phyloP scores from a whole-genome alignment of 1,140 invertebrate genomes.

The Hermetia illucens region DNA sequence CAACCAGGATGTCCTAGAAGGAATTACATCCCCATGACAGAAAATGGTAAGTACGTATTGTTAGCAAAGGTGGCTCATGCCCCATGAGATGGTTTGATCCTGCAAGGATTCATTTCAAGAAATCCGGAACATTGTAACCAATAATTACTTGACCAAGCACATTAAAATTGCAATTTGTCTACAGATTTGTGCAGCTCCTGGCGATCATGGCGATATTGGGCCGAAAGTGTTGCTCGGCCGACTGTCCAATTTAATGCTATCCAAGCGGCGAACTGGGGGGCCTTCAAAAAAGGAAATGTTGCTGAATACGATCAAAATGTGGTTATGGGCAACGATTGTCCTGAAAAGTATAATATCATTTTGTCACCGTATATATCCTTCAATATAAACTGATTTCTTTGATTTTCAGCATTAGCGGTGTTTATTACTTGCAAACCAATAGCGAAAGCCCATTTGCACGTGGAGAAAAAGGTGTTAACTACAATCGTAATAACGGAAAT shows the following conservation, averaged over 20 bases:
- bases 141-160: no score
- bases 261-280: conserved; percentile 21
- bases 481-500: no score
- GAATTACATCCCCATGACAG: neutral
- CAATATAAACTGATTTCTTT: conserved; percentile 4
- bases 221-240: conserved; percentile 21
- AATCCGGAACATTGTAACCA: no score
- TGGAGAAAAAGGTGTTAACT: conserved; percentile 19
- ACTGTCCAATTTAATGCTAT: conserved; percentile 25
- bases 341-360: no score
- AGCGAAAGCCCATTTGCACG: conserved; percentile 25
- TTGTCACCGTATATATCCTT: neutral
- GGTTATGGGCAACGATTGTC: no score
- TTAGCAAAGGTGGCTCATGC: no score
- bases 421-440: conserved; percentile 33
- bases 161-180: no score
- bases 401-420: conserved; percentile 21
- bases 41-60: neutral
- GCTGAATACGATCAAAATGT: neutral
- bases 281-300: conserved; percentile 17
- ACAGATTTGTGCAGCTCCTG: conserved; percentile 34
- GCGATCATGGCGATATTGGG: conserved; percentile 26
- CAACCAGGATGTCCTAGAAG: conserved; percentile 41
- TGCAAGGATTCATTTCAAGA: no score
- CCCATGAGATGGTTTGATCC: no score